Conservation (phyloP, 2,888 invertebrate genomes). For the Sinodicranocentrus sp. region DNA sequence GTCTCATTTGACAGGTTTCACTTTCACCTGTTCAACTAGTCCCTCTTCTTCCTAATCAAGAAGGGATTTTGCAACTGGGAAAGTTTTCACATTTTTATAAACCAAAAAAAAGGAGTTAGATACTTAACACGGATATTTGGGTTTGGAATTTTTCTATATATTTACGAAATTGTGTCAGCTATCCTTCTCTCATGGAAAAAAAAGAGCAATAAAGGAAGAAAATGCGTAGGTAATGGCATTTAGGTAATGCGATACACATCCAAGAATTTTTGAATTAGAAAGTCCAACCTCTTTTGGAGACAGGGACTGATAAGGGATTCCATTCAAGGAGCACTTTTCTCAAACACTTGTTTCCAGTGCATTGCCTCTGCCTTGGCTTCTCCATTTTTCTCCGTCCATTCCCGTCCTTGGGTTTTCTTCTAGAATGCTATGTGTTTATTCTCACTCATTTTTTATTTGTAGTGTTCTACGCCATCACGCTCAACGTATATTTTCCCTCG, state of each 20-base stretch:
- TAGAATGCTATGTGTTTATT: background rate
- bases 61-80: background rate
- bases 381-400: slow-evolving; percentile 2
- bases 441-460: slow-evolving; percentile 24
- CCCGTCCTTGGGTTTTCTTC: background rate
- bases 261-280: too few species aligned
- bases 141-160: too few species aligned
- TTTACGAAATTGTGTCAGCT: too few species aligned
- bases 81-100: background rate
- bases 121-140: too few species aligned
- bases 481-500: background rate
- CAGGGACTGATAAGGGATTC: too few species aligned
- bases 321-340: too few species aligned
- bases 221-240: too few species aligned
- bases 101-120: too few species aligned
- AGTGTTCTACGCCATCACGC: slow-evolving; percentile 3
- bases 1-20: slow-evolving; percentile 45
- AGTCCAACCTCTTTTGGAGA: too few species aligned
- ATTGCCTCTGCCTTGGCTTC: background rate
- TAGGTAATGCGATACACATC: too few species aligned
- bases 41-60: slow-evolving; percentile 30
- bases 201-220: too few species aligned
- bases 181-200: too few species aligned
- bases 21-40: slow-evolving; percentile 42
- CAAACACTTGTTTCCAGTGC: slow-evolving; percentile 25